Percentiles rank a stretch among this genome's conserved stretches.
phyloP scores from a whole-genome alignment of 2,797 vertebrate genomes.

The Fistularia tabacaria region DNA sequence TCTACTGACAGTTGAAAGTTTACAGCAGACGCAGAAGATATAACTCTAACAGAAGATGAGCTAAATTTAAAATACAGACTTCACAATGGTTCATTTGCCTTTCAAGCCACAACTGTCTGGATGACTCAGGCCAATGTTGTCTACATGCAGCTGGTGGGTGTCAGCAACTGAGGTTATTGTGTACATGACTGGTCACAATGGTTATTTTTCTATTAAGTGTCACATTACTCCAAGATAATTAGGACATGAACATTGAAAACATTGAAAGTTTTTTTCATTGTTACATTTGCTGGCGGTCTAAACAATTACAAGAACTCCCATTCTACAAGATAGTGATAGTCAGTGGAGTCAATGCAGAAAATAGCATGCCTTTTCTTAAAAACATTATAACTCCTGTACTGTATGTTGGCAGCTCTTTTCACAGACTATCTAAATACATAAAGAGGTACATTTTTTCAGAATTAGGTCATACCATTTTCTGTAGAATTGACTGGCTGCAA shows the following conservation, averaged over 20 bases:
- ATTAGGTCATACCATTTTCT: no score
- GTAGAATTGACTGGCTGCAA: not conserved
- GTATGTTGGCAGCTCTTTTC: no score
- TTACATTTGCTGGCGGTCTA: no score
- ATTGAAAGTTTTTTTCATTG: not conserved
- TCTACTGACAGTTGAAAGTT: not conserved
- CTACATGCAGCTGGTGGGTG: conserved; percentile 61
- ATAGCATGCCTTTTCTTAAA: no score
- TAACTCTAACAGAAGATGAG: conserved; percentile 16
- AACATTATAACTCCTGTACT: no score
- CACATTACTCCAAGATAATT: not conserved
- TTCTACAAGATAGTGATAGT: no score
- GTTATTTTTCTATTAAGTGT: conserved; percentile 2
- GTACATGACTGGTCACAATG: conserved; percentile 22
- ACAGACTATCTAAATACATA: no score
- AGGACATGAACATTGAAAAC: not conserved
- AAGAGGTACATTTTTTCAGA: no score
- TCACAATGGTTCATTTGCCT: conserved; percentile 10
- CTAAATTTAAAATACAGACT: conserved; percentile 33
- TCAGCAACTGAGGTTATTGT: conserved; percentile 55
- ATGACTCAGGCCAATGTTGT: conserved; percentile 65
- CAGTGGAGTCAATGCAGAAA: no score
- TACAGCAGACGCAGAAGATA: conserved; percentile 4
- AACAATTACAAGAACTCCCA: no score
- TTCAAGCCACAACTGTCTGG: conserved; percentile 31